Evolutionary conservation across 2,888 invertebrate genomes (phyloP), one percentile per base, ranked within the genome.

Genomic region (Tridacna crocea): DNA sequence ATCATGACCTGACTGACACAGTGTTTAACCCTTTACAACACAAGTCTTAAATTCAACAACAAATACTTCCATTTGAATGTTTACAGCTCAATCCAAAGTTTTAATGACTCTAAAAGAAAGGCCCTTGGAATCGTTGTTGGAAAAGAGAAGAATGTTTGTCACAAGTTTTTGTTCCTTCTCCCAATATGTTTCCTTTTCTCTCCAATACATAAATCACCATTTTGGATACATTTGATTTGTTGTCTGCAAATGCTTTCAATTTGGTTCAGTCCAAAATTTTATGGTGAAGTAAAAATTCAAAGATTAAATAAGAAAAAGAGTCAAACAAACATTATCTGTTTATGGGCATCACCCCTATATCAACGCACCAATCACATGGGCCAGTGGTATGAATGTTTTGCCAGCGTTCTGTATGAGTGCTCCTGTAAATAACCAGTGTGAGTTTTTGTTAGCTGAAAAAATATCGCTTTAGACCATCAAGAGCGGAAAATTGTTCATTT

Each of bases 401-500:
- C 51, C 22, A 51, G 3, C 17, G 19, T 15, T 22, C 51, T 51
- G 26, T 70, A n/a, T 24, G 24, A 13, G 26, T 61, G 61, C 61
- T 61, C 22, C 22, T 13, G 26, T n/a, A 24, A 61, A 61, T 61
- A 13, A 61, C 36, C 36, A 36, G 70, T 51, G 51, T 51, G 51
- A 51, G 51, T 48, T n/a, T n/a, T 51, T 24, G 51, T 46, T 12
- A 24, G 13, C 51, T 51, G 6, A 51, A n/a, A 15, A 22, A 13
- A 10, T 61, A 22, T 22, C 22, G 15, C 22, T 13, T 3, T n/a
- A 24, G 22, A 61, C 22, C 13, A 61, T 55, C 55, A 55, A n/a
- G 70, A 78, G 78, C 72, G 78, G 82, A 82, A 82, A 82, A 82
- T 72, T 78, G 78, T 70, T 72, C 72, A 46, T 72, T 82, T 82